These are phyloP conservation scores for Mormyrus iriodes DNA, from an alignment of 2,113 vertebrate genomes.

Conservation along the genomic window DNA sequence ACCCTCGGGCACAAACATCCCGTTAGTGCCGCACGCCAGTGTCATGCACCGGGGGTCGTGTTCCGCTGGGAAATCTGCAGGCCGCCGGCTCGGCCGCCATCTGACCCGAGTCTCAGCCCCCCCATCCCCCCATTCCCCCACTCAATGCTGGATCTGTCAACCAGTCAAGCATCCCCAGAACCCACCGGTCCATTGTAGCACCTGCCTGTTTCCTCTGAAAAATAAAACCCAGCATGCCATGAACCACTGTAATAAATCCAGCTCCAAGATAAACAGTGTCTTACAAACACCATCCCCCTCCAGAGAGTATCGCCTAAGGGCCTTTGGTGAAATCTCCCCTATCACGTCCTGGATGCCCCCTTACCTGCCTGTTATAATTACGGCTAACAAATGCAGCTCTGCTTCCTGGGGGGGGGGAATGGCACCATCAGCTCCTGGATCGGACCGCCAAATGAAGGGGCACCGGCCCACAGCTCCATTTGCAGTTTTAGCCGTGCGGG, in stretches of 20 bases:
- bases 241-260: slow-evolving; percentile 21
- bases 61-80: neutral
- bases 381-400: neutral
- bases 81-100: neutral
- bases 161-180: slow-evolving; percentile 2
- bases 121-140: neutral
- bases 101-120: neutral
- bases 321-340: neutral
- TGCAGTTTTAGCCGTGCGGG: neutral
- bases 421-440: neutral
- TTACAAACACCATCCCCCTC: neutral
- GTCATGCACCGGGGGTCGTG: neutral
- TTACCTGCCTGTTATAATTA: neutral
- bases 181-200: slow-evolving; percentile 11
- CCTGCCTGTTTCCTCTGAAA: slow-evolving; percentile 18
- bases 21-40: neutral
- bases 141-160: neutral
- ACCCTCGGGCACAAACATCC: neutral
- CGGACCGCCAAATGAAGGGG: neutral
- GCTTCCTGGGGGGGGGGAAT: neutral
- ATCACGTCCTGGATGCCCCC: neutral
- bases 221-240: slow-evolving; percentile 28
- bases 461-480: neutral
- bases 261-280: slow-evolving; percentile 1
- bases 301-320: neutral